Evolutionary conservation across 2,797 vertebrate species (phyloP).

Genomic region (Erethizon dorsatum): DNA sequence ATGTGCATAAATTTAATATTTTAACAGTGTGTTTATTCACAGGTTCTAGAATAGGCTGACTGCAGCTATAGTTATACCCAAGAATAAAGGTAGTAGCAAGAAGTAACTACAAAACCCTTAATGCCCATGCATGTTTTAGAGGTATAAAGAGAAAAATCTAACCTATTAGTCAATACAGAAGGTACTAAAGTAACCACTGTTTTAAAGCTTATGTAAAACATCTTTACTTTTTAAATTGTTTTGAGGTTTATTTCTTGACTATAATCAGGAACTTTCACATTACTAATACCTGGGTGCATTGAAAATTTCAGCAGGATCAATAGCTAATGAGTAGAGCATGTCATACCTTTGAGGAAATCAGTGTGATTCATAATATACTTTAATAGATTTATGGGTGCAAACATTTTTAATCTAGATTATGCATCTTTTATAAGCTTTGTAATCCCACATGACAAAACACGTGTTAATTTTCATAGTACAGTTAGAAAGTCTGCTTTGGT

Average conservation of each 20-base stretch:
- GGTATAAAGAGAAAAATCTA: background rate
- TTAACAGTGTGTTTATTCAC: background rate
- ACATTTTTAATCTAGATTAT: background rate
- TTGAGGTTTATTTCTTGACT: background rate
- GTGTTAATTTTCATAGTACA: constrained; percentile 56
- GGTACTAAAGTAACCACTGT: background rate
- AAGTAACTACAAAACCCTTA: background rate
- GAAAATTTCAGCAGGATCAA: background rate
- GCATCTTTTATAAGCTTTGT: background rate
- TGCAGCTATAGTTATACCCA: background rate
- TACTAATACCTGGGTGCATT: background rate
- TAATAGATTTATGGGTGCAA: background rate
- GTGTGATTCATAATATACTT: background rate
- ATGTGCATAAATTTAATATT: background rate
- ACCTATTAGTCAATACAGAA: background rate
- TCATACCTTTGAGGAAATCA: background rate
- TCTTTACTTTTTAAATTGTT: background rate
- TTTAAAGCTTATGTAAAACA: background rate
- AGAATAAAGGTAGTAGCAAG: background rate
- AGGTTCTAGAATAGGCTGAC: background rate
- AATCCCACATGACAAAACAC: constrained; percentile 38
- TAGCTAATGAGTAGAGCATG: background rate
- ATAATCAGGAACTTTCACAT: background rate
- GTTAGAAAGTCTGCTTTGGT: constrained; percentile 32
- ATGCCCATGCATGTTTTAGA: background rate